A percentile compares a stretch with the other conserved stretches of the same genome.
Evolutionary conservation across 1,140 invertebrate genomes (phyloP).

Genomic region (Drosophila cardini): DNA sequence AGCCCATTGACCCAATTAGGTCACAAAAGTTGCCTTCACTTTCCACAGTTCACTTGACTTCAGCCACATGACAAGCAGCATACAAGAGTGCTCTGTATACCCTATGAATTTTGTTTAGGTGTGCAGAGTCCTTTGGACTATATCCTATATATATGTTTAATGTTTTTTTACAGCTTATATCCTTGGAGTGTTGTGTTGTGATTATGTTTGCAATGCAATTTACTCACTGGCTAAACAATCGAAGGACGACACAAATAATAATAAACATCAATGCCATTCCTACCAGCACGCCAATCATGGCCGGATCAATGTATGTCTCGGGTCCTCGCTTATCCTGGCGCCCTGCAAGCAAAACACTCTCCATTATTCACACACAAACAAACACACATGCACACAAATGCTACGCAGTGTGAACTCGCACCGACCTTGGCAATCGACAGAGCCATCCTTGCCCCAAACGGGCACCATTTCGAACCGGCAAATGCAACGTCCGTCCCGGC

Average conservation of each 20-base stretch:
- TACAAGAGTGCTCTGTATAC: background rate
- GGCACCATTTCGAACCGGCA: conserved; percentile 92
- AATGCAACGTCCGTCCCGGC: conserved; percentile 90
- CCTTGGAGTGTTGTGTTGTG: conserved; percentile 24
- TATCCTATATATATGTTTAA: background rate
- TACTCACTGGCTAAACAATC: conserved; percentile 96
- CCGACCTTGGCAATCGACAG: conserved; percentile 90
- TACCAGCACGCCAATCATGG: conserved; percentile 95
- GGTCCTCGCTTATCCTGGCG: conserved; percentile 73
- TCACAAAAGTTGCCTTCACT: background rate
- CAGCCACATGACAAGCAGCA: conserved; percentile 1
- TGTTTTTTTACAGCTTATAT: conserved; percentile 23
- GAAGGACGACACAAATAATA: conserved; percentile 96
- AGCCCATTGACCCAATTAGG: conserved; percentile 48
- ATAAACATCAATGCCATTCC: conserved; percentile 97
- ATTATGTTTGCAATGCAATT: conserved; percentile 79
- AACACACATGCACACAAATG: too few species aligned
- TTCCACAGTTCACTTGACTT: background rate
- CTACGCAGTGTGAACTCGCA: conserved; percentile 28
- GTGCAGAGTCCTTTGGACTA: background rate
- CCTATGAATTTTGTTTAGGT: background rate
- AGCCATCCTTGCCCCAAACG: conserved; percentile 88
- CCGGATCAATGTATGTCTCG: conserved; percentile 90
- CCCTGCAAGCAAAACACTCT: conserved; percentile 61
- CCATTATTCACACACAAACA: too few species aligned